A percentile compares a stretch with the other conserved stretches of the same genome.
Conservation (phyloP, 2,888 invertebrate genomes). For the Acronicta psi region DNA sequence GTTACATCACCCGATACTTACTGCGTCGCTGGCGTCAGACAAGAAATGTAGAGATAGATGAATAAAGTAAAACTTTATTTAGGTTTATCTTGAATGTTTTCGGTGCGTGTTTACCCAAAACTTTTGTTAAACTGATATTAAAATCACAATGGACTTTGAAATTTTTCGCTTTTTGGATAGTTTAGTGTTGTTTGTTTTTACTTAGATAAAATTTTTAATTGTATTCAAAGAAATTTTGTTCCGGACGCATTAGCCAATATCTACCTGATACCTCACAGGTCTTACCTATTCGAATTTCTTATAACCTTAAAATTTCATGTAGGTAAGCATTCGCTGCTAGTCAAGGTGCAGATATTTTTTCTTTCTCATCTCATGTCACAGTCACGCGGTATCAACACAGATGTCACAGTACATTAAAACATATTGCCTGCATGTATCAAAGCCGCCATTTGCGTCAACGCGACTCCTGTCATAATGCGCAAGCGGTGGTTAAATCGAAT, state of each 20-base stretch:
- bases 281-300: too few species aligned
- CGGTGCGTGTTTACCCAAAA: slow-evolving; percentile 29
- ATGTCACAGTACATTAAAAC: neutral
- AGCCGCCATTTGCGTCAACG: neutral
- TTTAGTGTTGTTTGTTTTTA: slow-evolving; percentile 20
- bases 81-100: slow-evolving; percentile 35
- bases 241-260: too few species aligned
- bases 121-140: slow-evolving; percentile 34
- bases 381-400: neutral
- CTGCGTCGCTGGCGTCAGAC: neutral
- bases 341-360: too few species aligned
- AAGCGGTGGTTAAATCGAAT: slow-evolving; percentile 18
- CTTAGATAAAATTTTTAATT: too few species aligned
- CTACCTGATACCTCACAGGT: too few species aligned
- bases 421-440: neutral
- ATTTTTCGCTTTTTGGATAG: slow-evolving; percentile 14
- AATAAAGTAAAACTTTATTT: slow-evolving; percentile 40
- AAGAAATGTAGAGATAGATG: slow-evolving; percentile 27
- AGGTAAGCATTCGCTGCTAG: too few species aligned
- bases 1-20: neutral
- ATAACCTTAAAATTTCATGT: too few species aligned
- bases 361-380: neutral
- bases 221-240: too few species aligned
- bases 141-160: slow-evolving; percentile 28
- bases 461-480: slow-evolving; percentile 18